Conservation (phyloP, 1,140 invertebrate species). For the Forficula auricularia region DNA sequence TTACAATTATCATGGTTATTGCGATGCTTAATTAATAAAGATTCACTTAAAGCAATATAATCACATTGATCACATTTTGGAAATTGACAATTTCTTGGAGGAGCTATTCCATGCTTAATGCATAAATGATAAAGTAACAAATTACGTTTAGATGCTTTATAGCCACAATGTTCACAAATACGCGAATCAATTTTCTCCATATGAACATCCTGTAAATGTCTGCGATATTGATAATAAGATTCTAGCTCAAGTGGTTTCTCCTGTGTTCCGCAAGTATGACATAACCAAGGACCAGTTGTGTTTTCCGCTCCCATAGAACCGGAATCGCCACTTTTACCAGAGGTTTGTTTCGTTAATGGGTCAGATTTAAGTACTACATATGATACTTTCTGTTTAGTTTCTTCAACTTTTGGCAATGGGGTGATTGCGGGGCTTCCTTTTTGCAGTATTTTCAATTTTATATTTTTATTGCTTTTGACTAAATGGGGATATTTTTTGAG, state of each 20-base stretch:
- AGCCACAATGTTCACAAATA: conserved; percentile 70
- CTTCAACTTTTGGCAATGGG: conserved; percentile 10
- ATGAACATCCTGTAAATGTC: conserved; percentile 51
- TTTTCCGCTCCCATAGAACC: conserved; percentile 16
- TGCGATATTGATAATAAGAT: conserved; percentile 55
- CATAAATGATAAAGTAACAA: conserved; percentile 63
- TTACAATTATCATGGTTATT: conserved; percentile 18
- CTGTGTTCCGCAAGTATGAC: conserved; percentile 43
- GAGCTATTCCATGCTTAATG: conserved; percentile 56
- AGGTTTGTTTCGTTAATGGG: conserved; percentile 2
- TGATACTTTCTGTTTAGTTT: conserved; percentile 26
- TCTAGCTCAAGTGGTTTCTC: conserved; percentile 47
- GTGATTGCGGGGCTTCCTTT: conserved; percentile 27
- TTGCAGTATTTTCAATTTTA: conserved; percentile 62
- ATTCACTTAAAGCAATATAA: conserved; percentile 51
- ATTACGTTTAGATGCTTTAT: conserved; percentile 53
- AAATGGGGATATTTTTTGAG: conserved; percentile 74
- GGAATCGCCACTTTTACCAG: too few species aligned
- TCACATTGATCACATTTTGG: conserved; percentile 57
- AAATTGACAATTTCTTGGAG: conserved; percentile 47
- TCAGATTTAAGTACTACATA: conserved; percentile 34
- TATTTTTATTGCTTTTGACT: conserved; percentile 70
- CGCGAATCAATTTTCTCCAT: conserved; percentile 58
- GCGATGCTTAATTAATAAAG: conserved; percentile 40
- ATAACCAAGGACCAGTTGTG: conserved; percentile 42